phyloP scores from a whole-genome alignment of 2,888 invertebrate genomes.

The Drosophila ezoana region DNA sequence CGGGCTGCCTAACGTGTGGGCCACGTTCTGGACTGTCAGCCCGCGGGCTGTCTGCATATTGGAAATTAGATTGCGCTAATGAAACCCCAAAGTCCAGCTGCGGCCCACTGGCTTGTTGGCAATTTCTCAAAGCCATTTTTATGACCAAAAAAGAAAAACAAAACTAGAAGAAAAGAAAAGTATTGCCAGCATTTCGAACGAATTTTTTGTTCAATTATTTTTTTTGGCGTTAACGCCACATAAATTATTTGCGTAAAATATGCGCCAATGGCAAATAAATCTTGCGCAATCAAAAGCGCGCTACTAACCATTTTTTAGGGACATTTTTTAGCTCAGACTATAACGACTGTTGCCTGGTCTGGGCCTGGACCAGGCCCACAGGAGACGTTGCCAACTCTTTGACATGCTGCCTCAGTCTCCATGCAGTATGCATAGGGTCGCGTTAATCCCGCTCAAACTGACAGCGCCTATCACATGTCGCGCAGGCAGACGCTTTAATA shows the following conservation, averaged over 20 bases:
- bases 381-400: constrained; percentile 35
- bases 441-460: constrained; percentile 64
- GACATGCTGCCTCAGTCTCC: constrained; percentile 15
- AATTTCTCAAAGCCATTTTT: constrained; percentile 77
- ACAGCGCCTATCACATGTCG: constrained; percentile 73
- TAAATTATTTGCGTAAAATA: constrained; percentile 84
- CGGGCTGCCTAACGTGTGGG: constrained; percentile 21
- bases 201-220: constrained; percentile 76
- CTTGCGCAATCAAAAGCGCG: constrained; percentile 77
- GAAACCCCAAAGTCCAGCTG: constrained; percentile 45
- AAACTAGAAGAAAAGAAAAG: constrained; percentile 3
- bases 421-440: constrained; percentile 19
- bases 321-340: not conserved
- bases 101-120: constrained; percentile 44
- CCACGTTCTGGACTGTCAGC: constrained; percentile 25
- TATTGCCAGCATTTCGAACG: constrained; percentile 29
- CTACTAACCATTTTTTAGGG: constrained; percentile 39
- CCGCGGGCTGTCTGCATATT: constrained; percentile 28
- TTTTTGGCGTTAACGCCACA: constrained; percentile 64
- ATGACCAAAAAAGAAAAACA: constrained; percentile 51
- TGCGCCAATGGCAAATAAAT: constrained; percentile 80
- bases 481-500: constrained; percentile 35
- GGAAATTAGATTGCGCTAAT: constrained; percentile 72
- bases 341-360: constrained; percentile 9
- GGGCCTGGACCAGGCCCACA: constrained; percentile 15